Percentiles rank a stretch among this genome's conserved stretches.
Evolutionary conservation across 2,888 invertebrate genomes (phyloP).

Genomic region (Abrostola triplasia): DNA sequence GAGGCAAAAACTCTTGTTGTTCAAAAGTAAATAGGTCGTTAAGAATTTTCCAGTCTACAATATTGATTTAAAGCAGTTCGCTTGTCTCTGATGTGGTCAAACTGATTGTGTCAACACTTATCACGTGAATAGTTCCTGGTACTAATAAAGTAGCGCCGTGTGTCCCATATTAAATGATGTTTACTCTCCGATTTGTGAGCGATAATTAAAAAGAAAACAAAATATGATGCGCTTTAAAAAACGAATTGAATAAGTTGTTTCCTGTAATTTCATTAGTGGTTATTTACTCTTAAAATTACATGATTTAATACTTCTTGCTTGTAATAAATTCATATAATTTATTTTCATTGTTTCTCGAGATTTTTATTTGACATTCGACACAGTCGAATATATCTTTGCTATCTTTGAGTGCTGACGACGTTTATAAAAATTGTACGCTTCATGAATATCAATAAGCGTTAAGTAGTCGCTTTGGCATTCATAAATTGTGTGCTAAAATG

Average conservation of each 20-base stretch:
- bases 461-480: conserved; percentile 40
- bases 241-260: neutral
- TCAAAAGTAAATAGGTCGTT: conserved; percentile 6
- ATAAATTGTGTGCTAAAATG: conserved; percentile 49
- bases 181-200: conserved; percentile 23
- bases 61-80: conserved; percentile 13
- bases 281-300: neutral
- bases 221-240: conserved; percentile 19
- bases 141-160: conserved; percentile 22
- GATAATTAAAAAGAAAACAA: conserved; percentile 35
- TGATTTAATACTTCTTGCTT: conserved; percentile 30
- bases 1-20: neutral
- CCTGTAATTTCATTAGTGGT: neutral
- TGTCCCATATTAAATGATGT: conserved; percentile 37
- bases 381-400: conserved; percentile 6
- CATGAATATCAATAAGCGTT: conserved; percentile 44
- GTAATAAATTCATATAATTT: conserved; percentile 1
- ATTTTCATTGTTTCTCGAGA: neutral
- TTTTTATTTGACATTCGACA: conserved; percentile 3
- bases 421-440: conserved; percentile 40
- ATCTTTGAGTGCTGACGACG: conserved; percentile 26
- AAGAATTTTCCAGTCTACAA: conserved; percentile 23
- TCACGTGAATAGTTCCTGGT: conserved; percentile 35
- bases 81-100: conserved; percentile 21
- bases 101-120: conserved; percentile 34